Conservation (phyloP, 2,113 vertebrate species). For the Phalacrocorax carbo region DNA sequence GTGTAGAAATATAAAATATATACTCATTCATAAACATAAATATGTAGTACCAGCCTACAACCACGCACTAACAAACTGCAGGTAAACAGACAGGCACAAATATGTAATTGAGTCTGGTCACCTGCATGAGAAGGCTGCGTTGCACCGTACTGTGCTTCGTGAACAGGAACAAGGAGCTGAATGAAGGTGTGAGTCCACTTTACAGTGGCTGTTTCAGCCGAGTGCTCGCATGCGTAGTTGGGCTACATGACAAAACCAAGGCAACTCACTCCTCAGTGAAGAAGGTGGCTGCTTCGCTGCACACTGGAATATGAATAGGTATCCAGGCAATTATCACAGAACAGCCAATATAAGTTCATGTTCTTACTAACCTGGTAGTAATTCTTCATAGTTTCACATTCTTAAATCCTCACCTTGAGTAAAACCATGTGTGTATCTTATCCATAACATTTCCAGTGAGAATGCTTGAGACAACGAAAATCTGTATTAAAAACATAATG, state of each 20-base stretch:
- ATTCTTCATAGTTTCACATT: background rate
- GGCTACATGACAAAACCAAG: background rate
- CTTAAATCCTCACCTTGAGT: background rate
- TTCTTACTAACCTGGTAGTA: background rate
- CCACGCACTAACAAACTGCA: background rate
- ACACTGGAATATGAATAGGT: background rate
- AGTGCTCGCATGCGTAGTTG: background rate
- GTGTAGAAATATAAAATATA: background rate
- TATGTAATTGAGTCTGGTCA: background rate
- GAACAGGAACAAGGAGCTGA: background rate
- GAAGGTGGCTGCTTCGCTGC: background rate
- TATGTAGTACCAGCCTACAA: fast-evolving
- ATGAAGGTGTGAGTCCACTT: background rate
- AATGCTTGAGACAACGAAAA: background rate
- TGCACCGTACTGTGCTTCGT: background rate
- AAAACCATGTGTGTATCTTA: background rate
- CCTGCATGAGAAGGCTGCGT: fast-evolving
- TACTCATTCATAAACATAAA: background rate
- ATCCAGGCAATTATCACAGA: background rate
- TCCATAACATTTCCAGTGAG: background rate
- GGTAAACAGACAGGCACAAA: background rate
- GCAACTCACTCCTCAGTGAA: background rate
- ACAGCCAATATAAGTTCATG: background rate
- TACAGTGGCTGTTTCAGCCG: background rate
- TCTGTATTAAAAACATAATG: background rate